Evolutionary conservation across 2,888 invertebrate species (phyloP), one percentile per base, ranked within the genome.

Genomic region (Deroplatys truncata): DNA sequence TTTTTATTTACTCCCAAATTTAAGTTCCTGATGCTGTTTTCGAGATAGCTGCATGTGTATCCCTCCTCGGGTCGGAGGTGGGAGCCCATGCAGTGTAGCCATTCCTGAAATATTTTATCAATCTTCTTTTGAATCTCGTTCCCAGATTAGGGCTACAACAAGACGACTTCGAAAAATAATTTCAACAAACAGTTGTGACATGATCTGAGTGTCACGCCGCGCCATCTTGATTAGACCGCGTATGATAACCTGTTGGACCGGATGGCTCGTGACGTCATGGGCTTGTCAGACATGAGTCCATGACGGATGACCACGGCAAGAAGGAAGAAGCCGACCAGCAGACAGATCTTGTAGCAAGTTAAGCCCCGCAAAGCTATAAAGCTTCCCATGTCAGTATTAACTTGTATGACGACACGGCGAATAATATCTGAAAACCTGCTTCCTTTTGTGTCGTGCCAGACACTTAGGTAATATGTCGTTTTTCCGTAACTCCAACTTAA

Each of bases 161-260:
- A 87, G 87, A 83, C 83, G 82, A 82, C 56, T 87, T 82, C 87
- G 87, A 83, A 87, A 87, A 87, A 87, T 87, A 87, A 87, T 87
- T 87, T 87, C 87, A 87, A 87, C 87, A 87, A 87, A 87, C 87
- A 87, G 83, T n/a, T 83, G 28, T 83, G 87, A 87, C 87, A 87
- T 87, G 87, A 87, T 87, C 35, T 83, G 82, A 83, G 83, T 87
- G 87, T 87, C 87, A 83, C 87, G 83, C 82, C 87, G 35, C 87
- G 83, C 82, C 35, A 87, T 87, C 87, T 87, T 87, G 87, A 87
- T 87, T 87, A 28, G 35, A 87, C 31, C 86, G 86, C 16, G 16
- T 87, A 82, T 31, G 87, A 87, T 87, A 87, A 87, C 72, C 31
- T 82, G 82, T 86, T 72, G 31, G 82, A 86, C 86, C 28, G 86